Base-by-base conservation (phyloP, 1,140 invertebrate genomes). In the Drosophila sp. region DNA sequence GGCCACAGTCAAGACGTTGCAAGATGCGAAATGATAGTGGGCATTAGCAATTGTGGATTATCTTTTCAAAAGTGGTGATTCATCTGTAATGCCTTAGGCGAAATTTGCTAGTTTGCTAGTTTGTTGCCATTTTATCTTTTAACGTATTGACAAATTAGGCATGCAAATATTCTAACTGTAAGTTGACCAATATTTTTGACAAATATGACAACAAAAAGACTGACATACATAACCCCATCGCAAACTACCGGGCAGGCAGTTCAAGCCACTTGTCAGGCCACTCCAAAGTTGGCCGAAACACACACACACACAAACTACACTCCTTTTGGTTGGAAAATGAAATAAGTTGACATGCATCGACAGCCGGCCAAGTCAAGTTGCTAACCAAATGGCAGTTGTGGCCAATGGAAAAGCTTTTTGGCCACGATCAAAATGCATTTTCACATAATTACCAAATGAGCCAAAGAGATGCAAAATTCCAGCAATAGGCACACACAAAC, bases 401-500 rank as follows among this genome's bases (percentile, higher is more conserved):
- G 81, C 79, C 70, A 72, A 72, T 74, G 82, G 62, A 78, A 89
- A 87, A 89, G 70, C 79, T 70, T 79, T 70, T 76, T 66, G 73
- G 61, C 60, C 72, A 75, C 72, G 61, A 78, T 65, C 84, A 72
- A 72, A 87, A 89, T 80, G 85, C 77, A 89, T 87, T 89, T 89
- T 89, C 84, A 89, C 84, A 89, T 89, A 89, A 89, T 89, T 89
- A 89, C 80, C 84, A 76, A 89, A 89, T 84, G 84, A 89, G 83
- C 81, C 68, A 38, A 17, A 40, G 64, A 79, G 78, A 71, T 61
- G 84, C 70, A 80, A 76, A 87, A 75, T 76, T 70, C 74, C 61
- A 76, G 72, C 69, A 10, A 25, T 8, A 58, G 11, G 54, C 30
- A 56, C n/a, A 25, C 17, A 35, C 10, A 58, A 58, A 33, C 32